Evolutionary conservation across 2,888 invertebrate species (phyloP), one percentile per base, ranked within the genome.

Genomic region (Drosophila mercatorum): DNA sequence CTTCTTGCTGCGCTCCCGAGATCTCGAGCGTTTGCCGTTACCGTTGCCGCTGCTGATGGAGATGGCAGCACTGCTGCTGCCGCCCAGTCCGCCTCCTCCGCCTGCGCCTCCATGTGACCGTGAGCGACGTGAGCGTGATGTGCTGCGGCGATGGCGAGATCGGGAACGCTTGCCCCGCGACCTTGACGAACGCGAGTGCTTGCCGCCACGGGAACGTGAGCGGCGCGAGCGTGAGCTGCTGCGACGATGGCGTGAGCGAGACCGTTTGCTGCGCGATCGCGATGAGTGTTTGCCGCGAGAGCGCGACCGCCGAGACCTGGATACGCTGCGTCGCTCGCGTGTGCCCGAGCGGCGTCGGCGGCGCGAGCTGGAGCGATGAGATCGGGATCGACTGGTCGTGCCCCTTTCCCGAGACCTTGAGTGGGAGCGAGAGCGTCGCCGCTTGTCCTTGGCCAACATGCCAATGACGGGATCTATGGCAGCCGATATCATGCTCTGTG

Each of bases 401-500:
- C 95, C 94, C 0, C 96, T 94, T 0, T 96, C 96, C 2, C 96
- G 94, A 92, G 94, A 93, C 44, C 93, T 90, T 17, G 93, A 93
- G 34, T 93, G 88, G 3, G 93, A 92, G 61, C 94, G 94, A 0
- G 95, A 93, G 14, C 94, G 93, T 0, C 94, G 93, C 70, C 97
- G 94, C 90, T 97, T 97, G 84, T 97, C 97, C 92, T 97, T 97
- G 1, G 97, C 96, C 31, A 97, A 93, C 93, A 97, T 95, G 7
- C 97, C 97, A 84, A 97, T 97, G 63, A 97, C 97, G 0, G 97
- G 97, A 93, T 97, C 98, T 75, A 98, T 97, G 14, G 98, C 97
- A 10, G 98, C 98, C 0, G 98, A 97, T 75, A 99, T 98, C 88
- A 98, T 95, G 91, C 97, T 97, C 93, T 98, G 98, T 0, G 98